phyloP scores from a whole-genome alignment of 2,113 vertebrate genomes.

The rabbit (Oryctolagus cuniculus) region DNA sequence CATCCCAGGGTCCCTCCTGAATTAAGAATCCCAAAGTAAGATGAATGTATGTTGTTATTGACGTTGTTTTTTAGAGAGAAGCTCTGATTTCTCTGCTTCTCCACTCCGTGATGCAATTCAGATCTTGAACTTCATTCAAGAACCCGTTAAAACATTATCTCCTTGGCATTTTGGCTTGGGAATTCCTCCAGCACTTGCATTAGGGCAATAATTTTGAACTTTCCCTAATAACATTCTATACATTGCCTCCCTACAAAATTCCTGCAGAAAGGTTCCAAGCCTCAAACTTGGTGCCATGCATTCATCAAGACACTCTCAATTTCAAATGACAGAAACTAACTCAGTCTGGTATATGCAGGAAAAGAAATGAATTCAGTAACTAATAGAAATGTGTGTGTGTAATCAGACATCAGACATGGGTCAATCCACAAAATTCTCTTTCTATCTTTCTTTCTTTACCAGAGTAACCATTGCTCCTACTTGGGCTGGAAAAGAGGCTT shows the following conservation, averaged over 20 bases:
- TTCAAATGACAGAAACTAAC: background rate
- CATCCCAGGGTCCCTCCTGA: background rate
- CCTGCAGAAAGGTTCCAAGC: background rate
- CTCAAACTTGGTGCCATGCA: background rate
- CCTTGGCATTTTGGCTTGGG: background rate
- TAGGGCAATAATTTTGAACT: background rate
- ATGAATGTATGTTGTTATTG: background rate
- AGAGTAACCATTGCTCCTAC: background rate
- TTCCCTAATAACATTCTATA: background rate
- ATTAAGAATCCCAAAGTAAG: background rate
- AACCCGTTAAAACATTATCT: background rate
- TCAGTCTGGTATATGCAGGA: background rate
- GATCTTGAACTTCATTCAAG: conserved; percentile 25
- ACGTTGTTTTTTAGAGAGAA: background rate
- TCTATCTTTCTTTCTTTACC: background rate
- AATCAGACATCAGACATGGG: background rate
- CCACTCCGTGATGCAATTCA: background rate
- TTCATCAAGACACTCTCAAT: background rate
- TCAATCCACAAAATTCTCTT: background rate
- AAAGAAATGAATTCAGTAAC: background rate
- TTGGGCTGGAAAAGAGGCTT: background rate
- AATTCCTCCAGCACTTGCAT: background rate
- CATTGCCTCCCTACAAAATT: background rate
- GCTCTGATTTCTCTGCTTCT: background rate
- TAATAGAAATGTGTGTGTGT: background rate